Evolutionary conservation across 2,113 vertebrate species (phyloP), one percentile per base, ranked within the genome.

Genomic region (Monopterus albus): DNA sequence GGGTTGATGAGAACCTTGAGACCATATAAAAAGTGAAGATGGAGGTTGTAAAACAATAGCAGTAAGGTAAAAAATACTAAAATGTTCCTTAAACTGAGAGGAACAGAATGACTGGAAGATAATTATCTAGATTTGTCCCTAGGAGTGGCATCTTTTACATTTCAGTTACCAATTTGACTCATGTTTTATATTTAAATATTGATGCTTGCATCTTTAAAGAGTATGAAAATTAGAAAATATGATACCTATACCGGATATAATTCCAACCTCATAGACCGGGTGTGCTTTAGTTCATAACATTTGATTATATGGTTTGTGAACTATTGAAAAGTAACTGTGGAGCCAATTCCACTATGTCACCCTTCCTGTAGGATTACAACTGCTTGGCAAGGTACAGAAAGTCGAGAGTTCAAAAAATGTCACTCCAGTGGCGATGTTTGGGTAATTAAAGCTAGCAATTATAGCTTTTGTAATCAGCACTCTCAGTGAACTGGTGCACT

Each of bases 391-490:
- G 81, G 65, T 83, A 53, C 66, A 71, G 79, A 86, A 85, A 88
- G 75, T 69, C 45, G 74, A 78, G 62, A 78, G 80, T 85, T 87
- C 59, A 82, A 87, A 87, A 89, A 63, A 49, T 81, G 87, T 86
- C 88, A 86, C 62, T 88, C 61, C 57, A 47, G 47, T 33, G 72
- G 79, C 26, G 60, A 82, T 83, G 72, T 70, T 71, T 52, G 72
- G 75, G 71, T 86, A 88, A 91, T 88, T 88, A 90, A 90, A 82
- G 70, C 65, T 20, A 39, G 75, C 83, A 90, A 88, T 88, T 90
- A 91, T 90, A 87, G 81, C 83, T 88, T 90, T 89, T 84, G 84
- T 86, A 88, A 91, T 91, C 86, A 89, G 74, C 80, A 72, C 75
- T 46, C 72, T 88, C 87, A 81, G 70, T 86, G 85, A 89, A 88